Evolutionary conservation across 2,797 vertebrate species (phyloP).

Genomic region (Menidia menidia): DNA sequence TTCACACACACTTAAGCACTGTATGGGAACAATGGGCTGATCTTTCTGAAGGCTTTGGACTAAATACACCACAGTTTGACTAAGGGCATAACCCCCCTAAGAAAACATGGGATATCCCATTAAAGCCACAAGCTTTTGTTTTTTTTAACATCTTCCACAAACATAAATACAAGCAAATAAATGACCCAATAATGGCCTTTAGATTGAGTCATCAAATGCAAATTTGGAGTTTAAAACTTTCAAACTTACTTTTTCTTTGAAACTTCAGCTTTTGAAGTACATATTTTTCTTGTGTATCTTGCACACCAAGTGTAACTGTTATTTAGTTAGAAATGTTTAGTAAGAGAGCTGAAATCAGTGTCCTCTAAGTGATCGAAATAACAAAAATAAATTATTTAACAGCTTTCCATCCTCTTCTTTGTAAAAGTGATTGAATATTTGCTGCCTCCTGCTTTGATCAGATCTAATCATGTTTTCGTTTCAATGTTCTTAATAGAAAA

Average conservation of each 20-base stretch:
- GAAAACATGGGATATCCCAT: constrained; percentile 67
- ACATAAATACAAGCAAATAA: constrained; percentile 6
- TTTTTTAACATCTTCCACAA: constrained; percentile 37
- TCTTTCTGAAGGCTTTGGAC: constrained; percentile 56
- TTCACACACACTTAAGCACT: constrained; percentile 49
- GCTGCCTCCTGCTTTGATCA: no score
- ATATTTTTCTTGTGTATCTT: no score
- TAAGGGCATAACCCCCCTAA: constrained; percentile 63
- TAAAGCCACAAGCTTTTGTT: constrained; percentile 41
- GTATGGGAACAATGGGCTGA: constrained; percentile 77
- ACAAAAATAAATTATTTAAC: neutral
- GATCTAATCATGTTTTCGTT: no score
- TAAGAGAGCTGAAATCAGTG: no score
- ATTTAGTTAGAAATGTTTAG: no score
- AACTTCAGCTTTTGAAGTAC: no score
- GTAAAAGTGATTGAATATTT: no score
- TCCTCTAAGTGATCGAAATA: no score
- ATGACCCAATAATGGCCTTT: constrained; percentile 28
- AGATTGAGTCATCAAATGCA: neutral
- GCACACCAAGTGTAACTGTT: no score
- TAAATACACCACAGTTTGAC: constrained; percentile 53
- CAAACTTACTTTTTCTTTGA: no score
- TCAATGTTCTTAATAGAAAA: no score
- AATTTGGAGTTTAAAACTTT: neutral
- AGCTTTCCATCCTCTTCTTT: no score